A percentile compares a stretch with the other conserved stretches of the same genome.
Conservation (phyloP, 2,113 vertebrate species). For the Triplophysa dalaica region DNA sequence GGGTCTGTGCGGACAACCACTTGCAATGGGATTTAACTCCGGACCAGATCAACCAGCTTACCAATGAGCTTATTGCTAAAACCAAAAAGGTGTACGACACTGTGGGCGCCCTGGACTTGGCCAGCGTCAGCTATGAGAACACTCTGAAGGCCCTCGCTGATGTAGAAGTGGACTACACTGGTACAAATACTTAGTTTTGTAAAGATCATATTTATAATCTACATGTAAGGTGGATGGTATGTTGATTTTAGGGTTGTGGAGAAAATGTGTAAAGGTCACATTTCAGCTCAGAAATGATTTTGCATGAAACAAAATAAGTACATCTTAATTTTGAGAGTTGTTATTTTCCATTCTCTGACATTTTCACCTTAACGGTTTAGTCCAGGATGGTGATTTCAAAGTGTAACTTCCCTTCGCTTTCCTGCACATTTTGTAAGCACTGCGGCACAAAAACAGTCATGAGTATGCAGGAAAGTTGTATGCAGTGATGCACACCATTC, state of each 20-base stretch:
- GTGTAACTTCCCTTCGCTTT: conserved; percentile 21
- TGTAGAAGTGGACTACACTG: conserved; percentile 91
- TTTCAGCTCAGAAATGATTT: too few species aligned
- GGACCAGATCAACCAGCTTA: conserved; percentile 76
- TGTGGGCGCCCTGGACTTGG: conserved; percentile 77
- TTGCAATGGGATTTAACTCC: conserved; percentile 88
- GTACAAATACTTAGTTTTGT: conserved; percentile 60
- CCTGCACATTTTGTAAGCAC: conserved; percentile 51
- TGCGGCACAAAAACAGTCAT: conserved; percentile 31
- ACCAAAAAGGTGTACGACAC: conserved; percentile 89
- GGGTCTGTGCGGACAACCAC: conserved; percentile 65
- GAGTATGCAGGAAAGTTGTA: conserved; percentile 57
- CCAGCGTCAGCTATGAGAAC: conserved; percentile 81
- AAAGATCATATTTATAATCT: too few species aligned
- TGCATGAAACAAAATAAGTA: too few species aligned
- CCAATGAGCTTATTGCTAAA: conserved; percentile 76
- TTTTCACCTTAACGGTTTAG: neutral
- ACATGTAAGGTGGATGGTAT: too few species aligned
- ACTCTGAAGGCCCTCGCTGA: conserved; percentile 87
- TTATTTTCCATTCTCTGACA: neutral
- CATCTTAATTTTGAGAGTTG: too few species aligned
- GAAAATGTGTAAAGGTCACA: too few species aligned
- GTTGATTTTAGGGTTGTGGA: too few species aligned
- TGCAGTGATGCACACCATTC: conserved; percentile 58
- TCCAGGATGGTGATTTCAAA: conserved; percentile 6